Evolutionary conservation across 2,888 invertebrate species (phyloP).

Genomic region (Drosophila nr. perissopoda): DNA sequence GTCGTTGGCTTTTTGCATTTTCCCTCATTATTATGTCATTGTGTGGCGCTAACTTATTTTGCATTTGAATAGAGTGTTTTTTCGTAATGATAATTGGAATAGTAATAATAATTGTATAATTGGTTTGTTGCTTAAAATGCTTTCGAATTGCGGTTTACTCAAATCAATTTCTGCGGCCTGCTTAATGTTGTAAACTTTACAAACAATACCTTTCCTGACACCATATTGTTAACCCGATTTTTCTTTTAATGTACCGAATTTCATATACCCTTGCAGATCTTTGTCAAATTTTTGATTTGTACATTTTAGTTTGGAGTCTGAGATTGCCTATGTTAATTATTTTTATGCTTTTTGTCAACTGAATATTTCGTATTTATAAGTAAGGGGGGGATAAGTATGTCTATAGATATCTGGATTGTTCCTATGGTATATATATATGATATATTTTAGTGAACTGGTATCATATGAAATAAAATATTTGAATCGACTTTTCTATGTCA

Average conservation of each 20-base stretch:
- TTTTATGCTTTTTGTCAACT: background rate
- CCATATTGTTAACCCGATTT: background rate
- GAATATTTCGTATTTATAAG: background rate
- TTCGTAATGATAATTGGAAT: constrained; percentile 2
- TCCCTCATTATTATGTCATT: background rate
- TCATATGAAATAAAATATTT: background rate
- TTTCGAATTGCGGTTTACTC: constrained; percentile 1
- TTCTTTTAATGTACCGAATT: background rate
- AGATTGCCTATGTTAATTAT: background rate
- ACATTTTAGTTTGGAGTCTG: background rate
- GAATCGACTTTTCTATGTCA: no score
- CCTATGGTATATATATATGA: background rate
- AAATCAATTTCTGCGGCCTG: constrained; percentile 7
- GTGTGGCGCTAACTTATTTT: background rate
- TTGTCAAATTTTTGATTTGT: background rate
- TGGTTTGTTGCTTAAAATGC: background rate
- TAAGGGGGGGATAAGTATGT: background rate
- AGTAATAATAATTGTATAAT: background rate
- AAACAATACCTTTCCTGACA: background rate
- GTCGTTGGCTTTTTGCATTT: background rate
- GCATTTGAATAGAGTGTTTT: background rate
- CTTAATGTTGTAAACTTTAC: background rate
- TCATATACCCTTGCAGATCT: background rate
- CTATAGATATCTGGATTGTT: background rate
- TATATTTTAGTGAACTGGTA: background rate